A percentile compares a stretch with the other conserved stretches of the same genome.
These are phyloP conservation scores for Papilio demoleus DNA, from an alignment of 2,888 invertebrate species.

Conservation along the genomic window DNA sequence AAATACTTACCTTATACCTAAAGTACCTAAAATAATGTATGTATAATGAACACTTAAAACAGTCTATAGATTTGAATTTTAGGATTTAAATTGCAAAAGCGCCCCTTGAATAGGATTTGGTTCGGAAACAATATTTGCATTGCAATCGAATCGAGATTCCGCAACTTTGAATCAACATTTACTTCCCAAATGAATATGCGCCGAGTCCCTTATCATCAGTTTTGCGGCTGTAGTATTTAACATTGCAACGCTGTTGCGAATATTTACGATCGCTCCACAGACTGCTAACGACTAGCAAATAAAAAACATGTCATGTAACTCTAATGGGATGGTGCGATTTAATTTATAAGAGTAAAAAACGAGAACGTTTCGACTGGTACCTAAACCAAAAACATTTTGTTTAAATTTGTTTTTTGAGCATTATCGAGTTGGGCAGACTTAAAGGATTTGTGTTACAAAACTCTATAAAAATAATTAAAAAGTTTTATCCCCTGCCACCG, in stretches of 20 bases:
- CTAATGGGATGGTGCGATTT: background rate
- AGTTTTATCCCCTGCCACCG: no score
- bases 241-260: slow-evolving; percentile 19
- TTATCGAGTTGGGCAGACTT: no score
- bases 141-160: slow-evolving; percentile 37
- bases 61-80: slow-evolving; percentile 29
- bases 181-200: slow-evolving; percentile 35
- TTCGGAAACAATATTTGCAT: slow-evolving; percentile 38
- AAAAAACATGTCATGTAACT: background rate
- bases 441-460: no score
- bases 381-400: background rate
- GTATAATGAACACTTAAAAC: slow-evolving; percentile 19
- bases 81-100: slow-evolving; percentile 37
- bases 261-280: slow-evolving; percentile 3
- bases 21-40: no score
- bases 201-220: slow-evolving; percentile 27
- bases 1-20: background rate
- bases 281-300: slow-evolving; percentile 13
- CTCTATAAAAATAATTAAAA: no score
- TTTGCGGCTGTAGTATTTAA: slow-evolving; percentile 17
- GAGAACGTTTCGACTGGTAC: background rate
- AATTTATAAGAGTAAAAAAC: background rate
- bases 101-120: slow-evolving; percentile 32
- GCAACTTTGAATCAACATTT: slow-evolving; percentile 37
- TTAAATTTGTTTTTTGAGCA: no score